Percentiles rank a stretch among this genome's conserved stretches.
These are phyloP conservation scores for Brachypterus glaber DNA, from an alignment of 2,888 invertebrate genomes.

Conservation along the genomic window DNA sequence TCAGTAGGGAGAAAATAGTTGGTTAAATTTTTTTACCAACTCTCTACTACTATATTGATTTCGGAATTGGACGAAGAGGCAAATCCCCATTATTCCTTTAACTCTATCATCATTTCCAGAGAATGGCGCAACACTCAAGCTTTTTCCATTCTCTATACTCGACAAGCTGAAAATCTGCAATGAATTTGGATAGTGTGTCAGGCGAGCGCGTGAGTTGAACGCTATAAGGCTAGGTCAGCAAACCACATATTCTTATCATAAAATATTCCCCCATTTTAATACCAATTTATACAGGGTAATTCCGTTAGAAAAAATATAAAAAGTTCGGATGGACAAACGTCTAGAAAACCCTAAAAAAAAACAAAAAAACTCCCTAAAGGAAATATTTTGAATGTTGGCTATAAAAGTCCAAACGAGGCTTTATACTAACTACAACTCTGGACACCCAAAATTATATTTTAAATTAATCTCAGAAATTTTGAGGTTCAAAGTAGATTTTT, in stretches of 20 bases:
- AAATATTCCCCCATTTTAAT: conserved; percentile 8
- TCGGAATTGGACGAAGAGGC: conserved; percentile 36
- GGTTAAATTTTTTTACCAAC: too few species aligned
- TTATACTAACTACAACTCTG: too few species aligned
- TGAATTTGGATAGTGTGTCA: conserved; percentile 39
- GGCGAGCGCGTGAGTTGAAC: conserved; percentile 29
- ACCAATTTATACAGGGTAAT: not conserved
- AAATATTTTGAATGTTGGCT: too few species aligned
- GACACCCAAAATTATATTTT: too few species aligned
- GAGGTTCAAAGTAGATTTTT: too few species aligned
- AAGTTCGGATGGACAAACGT: too few species aligned
- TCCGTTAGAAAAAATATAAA: too few species aligned
- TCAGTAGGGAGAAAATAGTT: too few species aligned
- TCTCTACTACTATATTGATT: conserved; percentile 40
- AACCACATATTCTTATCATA: conserved; percentile 8
- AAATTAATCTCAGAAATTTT: too few species aligned
- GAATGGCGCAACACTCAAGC: conserved; percentile 39
- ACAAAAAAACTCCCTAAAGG: too few species aligned
- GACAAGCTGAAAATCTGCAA: conserved; percentile 43
- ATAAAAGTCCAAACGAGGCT: too few species aligned
- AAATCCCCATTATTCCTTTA: conserved; percentile 41
- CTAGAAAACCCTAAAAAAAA: too few species aligned
- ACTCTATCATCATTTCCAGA: conserved; percentile 39
- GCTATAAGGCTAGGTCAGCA: conserved; percentile 24
- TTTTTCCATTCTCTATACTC: conserved; percentile 38